Evolutionary conservation across 1,140 invertebrate genomes (phyloP).

Genomic region (Anoplolepis gracilipes): DNA sequence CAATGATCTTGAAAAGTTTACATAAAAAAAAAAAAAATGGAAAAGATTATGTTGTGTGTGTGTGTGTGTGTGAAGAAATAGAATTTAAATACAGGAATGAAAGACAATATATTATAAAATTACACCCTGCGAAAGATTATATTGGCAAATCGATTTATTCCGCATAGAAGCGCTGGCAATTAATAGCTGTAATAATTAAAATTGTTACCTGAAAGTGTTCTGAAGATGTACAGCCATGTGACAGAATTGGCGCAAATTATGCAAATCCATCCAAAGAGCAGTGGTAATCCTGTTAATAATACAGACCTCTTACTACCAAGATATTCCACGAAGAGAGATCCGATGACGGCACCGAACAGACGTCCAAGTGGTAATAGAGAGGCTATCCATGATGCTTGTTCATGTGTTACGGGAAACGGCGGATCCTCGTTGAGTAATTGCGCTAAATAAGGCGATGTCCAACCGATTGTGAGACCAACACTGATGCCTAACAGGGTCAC

Average conservation of each 20-base stretch:
- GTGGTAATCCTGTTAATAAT: constrained; percentile 87
- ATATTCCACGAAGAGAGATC: constrained; percentile 81
- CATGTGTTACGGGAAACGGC: constrained; percentile 85
- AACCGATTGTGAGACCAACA: constrained; percentile 82
- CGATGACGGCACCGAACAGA: constrained; percentile 79
- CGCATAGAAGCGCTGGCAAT: neutral
- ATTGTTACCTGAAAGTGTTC: constrained; percentile 86
- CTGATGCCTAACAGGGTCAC: constrained; percentile 79
- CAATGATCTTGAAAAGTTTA: neutral
- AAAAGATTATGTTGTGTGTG: neutral
- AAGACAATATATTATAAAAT: neutral
- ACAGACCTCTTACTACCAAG: constrained; percentile 90
- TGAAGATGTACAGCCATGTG: constrained; percentile 85
- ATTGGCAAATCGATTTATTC: neutral
- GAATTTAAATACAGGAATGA: neutral
- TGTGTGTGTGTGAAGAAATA: too few relatives aligned
- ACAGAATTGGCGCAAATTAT: constrained; percentile 86
- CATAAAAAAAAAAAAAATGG: neutral
- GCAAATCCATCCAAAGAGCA: constrained; percentile 88
- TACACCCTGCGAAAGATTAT: neutral
- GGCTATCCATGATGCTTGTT: constrained; percentile 89
- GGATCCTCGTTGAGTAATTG: constrained; percentile 84
- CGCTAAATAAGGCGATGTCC: constrained; percentile 88
- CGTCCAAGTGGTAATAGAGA: constrained; percentile 86
- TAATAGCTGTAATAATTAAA: neutral